Evolutionary conservation across 2,888 invertebrate genomes (phyloP), one percentile per base, ranked within the genome.

Genomic region (Aelia acuminata): DNA sequence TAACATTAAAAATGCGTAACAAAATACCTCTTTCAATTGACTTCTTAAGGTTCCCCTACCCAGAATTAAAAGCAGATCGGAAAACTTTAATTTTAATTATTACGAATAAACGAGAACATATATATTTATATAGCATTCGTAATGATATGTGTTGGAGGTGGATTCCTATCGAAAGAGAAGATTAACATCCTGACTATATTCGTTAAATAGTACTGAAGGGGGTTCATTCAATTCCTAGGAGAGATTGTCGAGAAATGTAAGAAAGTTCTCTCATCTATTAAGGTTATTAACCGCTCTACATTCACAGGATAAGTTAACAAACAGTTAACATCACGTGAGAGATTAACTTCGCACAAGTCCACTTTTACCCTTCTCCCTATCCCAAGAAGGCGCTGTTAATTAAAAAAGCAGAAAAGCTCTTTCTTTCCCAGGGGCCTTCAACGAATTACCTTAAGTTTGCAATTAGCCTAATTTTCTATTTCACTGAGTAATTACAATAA

Each of bases 321-420:
- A 70, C 63, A 70, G 63, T 70, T 70, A 70, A 70, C 63, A 70
- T 70, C 31, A 70, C 63, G 63, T 70, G 63, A 70, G 63, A 70
- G 63, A 70, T 70, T 70, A 70, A 35, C 31, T 35, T 70, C 18
- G 31, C 31, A 70, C 31, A 5, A 35, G 63, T 70, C 63, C 63
- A 70, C 63, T 70, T 70, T 70, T 70, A 35, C 63, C 63, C 7
- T 70, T 70, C 63, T 70, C 35, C 35, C 63, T 31, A 70, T 70
- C 63, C 35, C 63, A 70, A 70, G 26, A 26, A 26, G 63, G 18
- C 31, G 31, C 5, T 63, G 31, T 70, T 70, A 70, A 70, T 70
- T 70, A 70, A 70, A 35, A 57, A 70, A 70, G 35, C n/a, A 18
- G 63, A 70, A 70, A 70, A 70, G 63, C 63, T 2, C 26, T 1